Percentiles rank a stretch among this genome's conserved stretches.
Conservation (phyloP, 2,888 invertebrate genomes). For the Lamproptera curius region DNA sequence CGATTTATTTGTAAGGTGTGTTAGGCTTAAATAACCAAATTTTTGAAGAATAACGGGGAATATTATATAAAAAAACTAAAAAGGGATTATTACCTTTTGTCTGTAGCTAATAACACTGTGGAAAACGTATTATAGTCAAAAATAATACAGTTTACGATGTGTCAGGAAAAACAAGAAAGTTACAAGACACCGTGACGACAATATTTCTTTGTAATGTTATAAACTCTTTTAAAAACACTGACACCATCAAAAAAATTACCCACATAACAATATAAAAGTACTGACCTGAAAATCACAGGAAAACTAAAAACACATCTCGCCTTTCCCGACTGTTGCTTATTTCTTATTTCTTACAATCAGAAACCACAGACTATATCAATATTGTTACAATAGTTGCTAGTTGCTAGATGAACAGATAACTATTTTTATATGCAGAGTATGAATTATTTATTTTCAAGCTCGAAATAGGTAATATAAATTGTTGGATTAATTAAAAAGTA, state of each 20-base stretch:
- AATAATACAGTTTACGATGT: not conserved
- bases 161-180: not conserved
- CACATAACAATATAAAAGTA: not conserved
- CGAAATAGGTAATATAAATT: no score
- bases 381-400: no score
- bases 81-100: not conserved
- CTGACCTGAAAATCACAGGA: conserved; percentile 5
- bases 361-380: no score
- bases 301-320: not conserved
- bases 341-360: no score
- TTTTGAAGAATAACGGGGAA: not conserved
- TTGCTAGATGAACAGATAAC: no score
- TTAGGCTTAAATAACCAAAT: not conserved
- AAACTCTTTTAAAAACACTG: not conserved
- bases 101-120: not conserved
- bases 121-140: conserved; percentile 2
- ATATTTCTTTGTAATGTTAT: not conserved
- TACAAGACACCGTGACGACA: not conserved
- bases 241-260: not conserved
- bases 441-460: no score
- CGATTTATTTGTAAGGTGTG: conserved; percentile 1
- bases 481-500: no score
- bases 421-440: no score
- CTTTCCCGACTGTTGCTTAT: not conserved
- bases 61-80: not conserved